These are phyloP conservation scores for Chaenogobius annularis DNA, from an alignment of 2,113 vertebrate genomes.

Conservation along the genomic window DNA sequence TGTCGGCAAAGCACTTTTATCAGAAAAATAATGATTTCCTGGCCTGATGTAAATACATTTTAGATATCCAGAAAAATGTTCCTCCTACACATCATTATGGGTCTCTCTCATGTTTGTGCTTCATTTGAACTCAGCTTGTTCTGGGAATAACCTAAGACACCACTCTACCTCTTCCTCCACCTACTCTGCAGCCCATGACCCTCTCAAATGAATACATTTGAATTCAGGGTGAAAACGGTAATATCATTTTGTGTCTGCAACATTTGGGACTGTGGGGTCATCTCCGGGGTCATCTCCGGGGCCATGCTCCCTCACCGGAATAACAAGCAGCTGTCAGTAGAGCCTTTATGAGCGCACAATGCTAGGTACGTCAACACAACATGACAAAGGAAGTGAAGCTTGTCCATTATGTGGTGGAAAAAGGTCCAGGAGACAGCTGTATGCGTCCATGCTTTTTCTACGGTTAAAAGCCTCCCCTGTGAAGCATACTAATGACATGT, in stretches of 20 bases:
- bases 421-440: neutral
- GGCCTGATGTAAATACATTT: too few relatives aligned
- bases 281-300: slow-evolving; percentile 32
- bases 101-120: too few relatives aligned
- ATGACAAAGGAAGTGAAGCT: slow-evolving; percentile 20
- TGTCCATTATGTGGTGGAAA: neutral
- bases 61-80: too few relatives aligned
- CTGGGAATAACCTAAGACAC: neutral
- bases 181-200: neutral
- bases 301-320: slow-evolving; percentile 26
- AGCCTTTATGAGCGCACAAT: slow-evolving; percentile 20
- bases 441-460: slow-evolving; percentile 7
- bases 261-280: slow-evolving; percentile 2
- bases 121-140: too few relatives aligned
- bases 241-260: neutral
- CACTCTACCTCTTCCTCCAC: neutral
- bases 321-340: slow-evolving; percentile 36
- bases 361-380: neutral
- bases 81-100: too few relatives aligned
- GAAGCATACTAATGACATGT: slow-evolving; percentile 26
- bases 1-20: too few relatives aligned
- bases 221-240: neutral
- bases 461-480: slow-evolving; percentile 25
- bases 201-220: neutral
- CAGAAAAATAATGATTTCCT: too few relatives aligned